Evolutionary conservation across 2,113 vertebrate genomes (phyloP).

Genomic region (Cinclus cinclus): DNA sequence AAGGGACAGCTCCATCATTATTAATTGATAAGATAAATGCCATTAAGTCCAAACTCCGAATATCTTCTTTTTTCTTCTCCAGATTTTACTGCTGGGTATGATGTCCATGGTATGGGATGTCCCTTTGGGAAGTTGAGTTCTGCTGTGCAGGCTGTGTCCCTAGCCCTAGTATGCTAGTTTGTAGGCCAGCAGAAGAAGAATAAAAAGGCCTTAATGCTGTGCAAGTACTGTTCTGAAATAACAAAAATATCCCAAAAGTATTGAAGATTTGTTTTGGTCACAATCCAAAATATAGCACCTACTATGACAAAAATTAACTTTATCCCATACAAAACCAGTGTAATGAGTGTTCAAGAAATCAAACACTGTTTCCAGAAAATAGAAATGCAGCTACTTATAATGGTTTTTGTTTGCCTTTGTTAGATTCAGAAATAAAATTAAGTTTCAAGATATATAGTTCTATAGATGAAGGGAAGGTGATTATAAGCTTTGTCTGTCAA

Average conservation of each 20-base stretch:
- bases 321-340: background rate
- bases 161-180: fast-evolving
- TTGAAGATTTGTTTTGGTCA: background rate
- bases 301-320: background rate
- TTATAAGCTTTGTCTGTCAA: background rate
- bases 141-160: background rate
- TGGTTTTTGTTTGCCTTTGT: background rate
- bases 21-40: background rate
- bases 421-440: background rate
- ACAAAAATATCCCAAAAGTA: background rate
- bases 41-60: background rate
- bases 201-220: background rate
- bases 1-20: background rate
- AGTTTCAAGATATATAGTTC: background rate
- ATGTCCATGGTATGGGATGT: fast-evolving
- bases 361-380: background rate
- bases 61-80: background rate
- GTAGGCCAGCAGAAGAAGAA: background rate
- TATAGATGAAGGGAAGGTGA: background rate
- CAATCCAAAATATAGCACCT: background rate
- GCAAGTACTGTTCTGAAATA: background rate
- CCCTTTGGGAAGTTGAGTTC: fast-evolving
- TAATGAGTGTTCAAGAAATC: background rate
- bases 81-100: background rate
- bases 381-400: background rate